These are phyloP conservation scores for Tyria jacobaeae DNA, from an alignment of 2,888 invertebrate species.

Conservation along the genomic window DNA sequence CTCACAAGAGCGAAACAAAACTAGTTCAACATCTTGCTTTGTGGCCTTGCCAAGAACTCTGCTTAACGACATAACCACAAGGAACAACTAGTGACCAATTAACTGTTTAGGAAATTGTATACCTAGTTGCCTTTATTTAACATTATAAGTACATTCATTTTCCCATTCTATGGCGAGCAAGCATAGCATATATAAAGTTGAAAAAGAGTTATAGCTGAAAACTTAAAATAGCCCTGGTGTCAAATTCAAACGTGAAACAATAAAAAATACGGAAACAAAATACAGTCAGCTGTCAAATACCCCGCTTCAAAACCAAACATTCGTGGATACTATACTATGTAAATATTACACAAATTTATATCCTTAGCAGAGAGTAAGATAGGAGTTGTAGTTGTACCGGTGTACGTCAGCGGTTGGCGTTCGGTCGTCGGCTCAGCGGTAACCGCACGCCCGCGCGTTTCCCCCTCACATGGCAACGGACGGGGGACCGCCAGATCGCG, in stretches of 20 bases:
- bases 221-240: neutral
- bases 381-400: neutral
- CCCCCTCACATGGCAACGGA: slow-evolving; percentile 40
- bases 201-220: no score
- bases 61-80: no score
- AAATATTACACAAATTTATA: slow-evolving; percentile 4
- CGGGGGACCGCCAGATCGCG: slow-evolving; percentile 39
- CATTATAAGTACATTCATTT: no score
- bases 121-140: no score
- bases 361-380: neutral
- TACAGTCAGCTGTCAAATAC: slow-evolving; percentile 11
- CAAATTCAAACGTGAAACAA: neutral
- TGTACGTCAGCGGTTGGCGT: slow-evolving; percentile 29
- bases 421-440: slow-evolving; percentile 22
- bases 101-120: no score
- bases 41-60: no score
- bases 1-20: no score
- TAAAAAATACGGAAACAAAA: slow-evolving; percentile 4
- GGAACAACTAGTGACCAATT: no score
- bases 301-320: slow-evolving; percentile 3
- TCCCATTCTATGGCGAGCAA: no score
- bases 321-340: neutral
- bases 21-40: no score
- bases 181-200: no score
- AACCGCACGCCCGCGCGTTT: slow-evolving; percentile 37